These are phyloP conservation scores for Diabrotica undecimpunctata DNA, from an alignment of 1,140 invertebrate species.

Conservation along the genomic window DNA sequence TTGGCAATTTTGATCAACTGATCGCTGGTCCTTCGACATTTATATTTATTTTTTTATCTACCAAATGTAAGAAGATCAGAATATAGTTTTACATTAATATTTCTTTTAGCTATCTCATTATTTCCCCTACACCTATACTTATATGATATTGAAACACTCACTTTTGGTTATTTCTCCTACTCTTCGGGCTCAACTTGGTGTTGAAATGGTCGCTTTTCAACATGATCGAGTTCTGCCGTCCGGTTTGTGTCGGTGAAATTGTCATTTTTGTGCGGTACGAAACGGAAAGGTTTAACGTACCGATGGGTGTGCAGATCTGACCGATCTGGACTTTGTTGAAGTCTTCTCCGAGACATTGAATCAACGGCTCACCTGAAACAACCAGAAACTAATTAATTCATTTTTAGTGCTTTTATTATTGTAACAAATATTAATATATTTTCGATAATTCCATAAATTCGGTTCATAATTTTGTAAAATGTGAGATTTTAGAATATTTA, in stretches of 20 bases:
- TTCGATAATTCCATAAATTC: too few relatives aligned
- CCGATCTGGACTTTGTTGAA: constrained; percentile 77
- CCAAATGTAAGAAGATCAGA: too few relatives aligned
- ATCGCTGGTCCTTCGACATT: too few relatives aligned
- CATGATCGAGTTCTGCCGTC: constrained; percentile 66
- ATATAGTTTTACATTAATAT: too few relatives aligned
- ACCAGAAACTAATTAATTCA: background rate
- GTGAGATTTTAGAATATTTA: too few relatives aligned
- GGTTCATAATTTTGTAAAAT: too few relatives aligned
- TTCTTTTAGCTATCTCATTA: too few relatives aligned
- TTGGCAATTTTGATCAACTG: too few relatives aligned
- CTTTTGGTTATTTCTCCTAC: constrained; percentile 58
- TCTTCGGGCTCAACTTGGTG: constrained; percentile 68
- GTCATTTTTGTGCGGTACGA: constrained; percentile 86
- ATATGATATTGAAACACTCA: constrained; percentile 46
- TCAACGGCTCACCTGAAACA: constrained; percentile 70
- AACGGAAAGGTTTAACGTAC: constrained; percentile 73
- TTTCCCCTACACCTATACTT: too few relatives aligned
- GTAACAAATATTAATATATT: too few relatives aligned
- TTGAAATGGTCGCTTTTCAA: constrained; percentile 89
- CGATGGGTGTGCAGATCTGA: constrained; percentile 76
- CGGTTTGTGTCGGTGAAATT: constrained; percentile 75
- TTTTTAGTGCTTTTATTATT: too few relatives aligned
- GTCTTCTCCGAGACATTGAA: constrained; percentile 68
- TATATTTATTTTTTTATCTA: too few relatives aligned